phyloP scores from a whole-genome alignment of 2,113 vertebrate genomes.

The Sapayoa aenigma region DNA sequence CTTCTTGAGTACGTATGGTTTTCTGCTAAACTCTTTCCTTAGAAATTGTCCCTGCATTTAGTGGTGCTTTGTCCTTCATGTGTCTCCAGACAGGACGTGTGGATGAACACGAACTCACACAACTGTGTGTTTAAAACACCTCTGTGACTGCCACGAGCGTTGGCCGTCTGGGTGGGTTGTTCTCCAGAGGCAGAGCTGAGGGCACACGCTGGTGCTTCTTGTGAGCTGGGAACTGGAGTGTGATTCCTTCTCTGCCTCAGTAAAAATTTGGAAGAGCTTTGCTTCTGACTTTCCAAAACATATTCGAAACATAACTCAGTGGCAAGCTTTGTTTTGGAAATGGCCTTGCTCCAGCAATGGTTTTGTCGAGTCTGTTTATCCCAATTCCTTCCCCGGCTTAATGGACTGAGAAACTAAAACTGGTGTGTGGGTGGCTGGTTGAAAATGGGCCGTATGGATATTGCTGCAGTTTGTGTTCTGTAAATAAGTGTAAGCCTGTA shows the following conservation, averaged over 20 bases:
- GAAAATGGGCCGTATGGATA: conserved; percentile 20
- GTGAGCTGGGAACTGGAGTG: neutral
- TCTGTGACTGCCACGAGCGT: accelerated
- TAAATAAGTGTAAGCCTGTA: conserved; percentile 7
- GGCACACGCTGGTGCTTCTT: neutral
- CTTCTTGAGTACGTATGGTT: neutral
- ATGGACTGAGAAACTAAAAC: conserved; percentile 46
- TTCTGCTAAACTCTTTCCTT: neutral
- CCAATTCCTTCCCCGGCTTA: neutral
- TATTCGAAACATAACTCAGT: conserved; percentile 53
- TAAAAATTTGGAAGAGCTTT: conserved; percentile 31
- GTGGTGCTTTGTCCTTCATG: neutral
- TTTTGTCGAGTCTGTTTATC: conserved; percentile 52
- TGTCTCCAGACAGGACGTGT: neutral
- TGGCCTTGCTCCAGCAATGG: neutral
- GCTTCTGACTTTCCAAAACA: conserved; percentile 37
- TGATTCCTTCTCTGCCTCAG: neutral
- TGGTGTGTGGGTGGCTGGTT: conserved; percentile 2
- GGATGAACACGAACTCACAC: neutral
- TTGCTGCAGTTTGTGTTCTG: neutral
- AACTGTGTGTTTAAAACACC: neutral
- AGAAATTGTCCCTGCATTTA: neutral
- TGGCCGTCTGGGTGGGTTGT: neutral
- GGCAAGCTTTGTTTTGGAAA: conserved; percentile 60
- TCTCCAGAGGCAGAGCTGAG: neutral